Evolutionary conservation across 2,113 vertebrate species (phyloP).

Genomic region (Amphiprion ocellaris): DNA sequence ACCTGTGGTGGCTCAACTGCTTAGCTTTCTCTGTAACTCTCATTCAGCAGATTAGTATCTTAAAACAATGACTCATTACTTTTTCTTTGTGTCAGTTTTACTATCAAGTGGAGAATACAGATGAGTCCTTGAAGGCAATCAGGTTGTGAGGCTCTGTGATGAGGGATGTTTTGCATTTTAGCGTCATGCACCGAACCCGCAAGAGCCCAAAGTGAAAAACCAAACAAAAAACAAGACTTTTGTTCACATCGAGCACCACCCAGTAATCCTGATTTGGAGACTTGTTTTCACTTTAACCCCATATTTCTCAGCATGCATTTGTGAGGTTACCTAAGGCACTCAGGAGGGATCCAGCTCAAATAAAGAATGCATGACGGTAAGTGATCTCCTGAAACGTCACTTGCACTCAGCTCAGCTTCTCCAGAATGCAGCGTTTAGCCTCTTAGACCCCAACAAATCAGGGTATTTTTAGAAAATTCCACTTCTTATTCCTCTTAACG

Average conservation of each 20-base stretch:
- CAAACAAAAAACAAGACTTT: not conserved
- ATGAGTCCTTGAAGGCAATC: constrained; percentile 22
- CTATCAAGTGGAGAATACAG: constrained; percentile 45
- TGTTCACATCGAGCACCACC: not conserved
- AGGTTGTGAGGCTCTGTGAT: constrained; percentile 28
- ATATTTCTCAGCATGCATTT: constrained; percentile 25
- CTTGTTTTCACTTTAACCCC: constrained; percentile 14
- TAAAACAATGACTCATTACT: constrained; percentile 56
- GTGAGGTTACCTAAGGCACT: constrained; percentile 51
- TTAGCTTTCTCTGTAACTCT: constrained; percentile 5
- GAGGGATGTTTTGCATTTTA: constrained; percentile 8
- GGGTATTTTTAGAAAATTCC: constrained; percentile 79
- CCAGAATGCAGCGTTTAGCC: constrained; percentile 61
- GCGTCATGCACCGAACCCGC: not conserved
- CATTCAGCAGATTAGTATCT: constrained; percentile 28
- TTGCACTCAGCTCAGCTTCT: constrained; percentile 45
- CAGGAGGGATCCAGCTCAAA: constrained; percentile 45
- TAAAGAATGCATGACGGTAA: constrained; percentile 64
- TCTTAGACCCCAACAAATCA: constrained; percentile 63
- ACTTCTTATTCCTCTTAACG: constrained; percentile 59
- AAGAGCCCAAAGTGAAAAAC: not conserved
- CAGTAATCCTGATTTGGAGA: constrained; percentile 23
- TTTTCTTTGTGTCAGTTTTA: constrained; percentile 49
- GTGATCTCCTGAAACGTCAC: constrained; percentile 55
- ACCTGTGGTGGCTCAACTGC: constrained; percentile 11